phyloP scores from a whole-genome alignment of 2,113 vertebrate species.

The Esox niger region DNA sequence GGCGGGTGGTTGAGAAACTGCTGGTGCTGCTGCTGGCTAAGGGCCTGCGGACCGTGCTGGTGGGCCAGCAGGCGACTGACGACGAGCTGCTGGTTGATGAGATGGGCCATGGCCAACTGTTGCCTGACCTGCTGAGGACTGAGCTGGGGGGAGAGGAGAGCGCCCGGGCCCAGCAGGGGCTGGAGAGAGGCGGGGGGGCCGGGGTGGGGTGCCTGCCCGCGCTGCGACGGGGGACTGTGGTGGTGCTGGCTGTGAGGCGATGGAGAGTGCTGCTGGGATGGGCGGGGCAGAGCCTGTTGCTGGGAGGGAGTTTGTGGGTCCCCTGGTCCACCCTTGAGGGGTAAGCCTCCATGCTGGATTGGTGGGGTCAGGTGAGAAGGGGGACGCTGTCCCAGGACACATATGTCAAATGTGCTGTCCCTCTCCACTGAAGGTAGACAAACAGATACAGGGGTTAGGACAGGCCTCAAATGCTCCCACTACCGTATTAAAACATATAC shows the following conservation, averaged over 20 bases:
- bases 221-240: conserved; percentile 81
- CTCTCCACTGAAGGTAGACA: conserved; percentile 81
- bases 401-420: conserved; percentile 84
- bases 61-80: conserved; percentile 84
- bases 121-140: conserved; percentile 83
- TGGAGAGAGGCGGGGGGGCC: conserved; percentile 61
- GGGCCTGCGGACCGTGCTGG: conserved; percentile 79
- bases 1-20: conserved; percentile 86
- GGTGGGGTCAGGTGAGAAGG: conserved; percentile 81
- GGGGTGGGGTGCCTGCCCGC: conserved; percentile 75
- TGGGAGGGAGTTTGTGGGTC: conserved; percentile 30
- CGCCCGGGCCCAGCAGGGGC: conserved; percentile 81
- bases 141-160: conserved; percentile 81
- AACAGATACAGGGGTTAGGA: background rate
- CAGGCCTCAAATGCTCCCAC: background rate
- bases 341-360: conserved; percentile 71
- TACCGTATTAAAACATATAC: background rate
- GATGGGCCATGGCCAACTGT: conserved; percentile 86
- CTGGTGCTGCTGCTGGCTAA: conserved; percentile 85
- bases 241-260: conserved; percentile 82
- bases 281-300: conserved; percentile 48
- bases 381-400: conserved; percentile 82
- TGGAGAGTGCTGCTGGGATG: conserved; percentile 70
- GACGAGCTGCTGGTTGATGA: conserved; percentile 87
- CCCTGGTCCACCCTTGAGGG: conserved; percentile 33